These are phyloP conservation scores for Laticauda colubrina DNA, from an alignment of 2,113 vertebrate species.

Conservation along the genomic window DNA sequence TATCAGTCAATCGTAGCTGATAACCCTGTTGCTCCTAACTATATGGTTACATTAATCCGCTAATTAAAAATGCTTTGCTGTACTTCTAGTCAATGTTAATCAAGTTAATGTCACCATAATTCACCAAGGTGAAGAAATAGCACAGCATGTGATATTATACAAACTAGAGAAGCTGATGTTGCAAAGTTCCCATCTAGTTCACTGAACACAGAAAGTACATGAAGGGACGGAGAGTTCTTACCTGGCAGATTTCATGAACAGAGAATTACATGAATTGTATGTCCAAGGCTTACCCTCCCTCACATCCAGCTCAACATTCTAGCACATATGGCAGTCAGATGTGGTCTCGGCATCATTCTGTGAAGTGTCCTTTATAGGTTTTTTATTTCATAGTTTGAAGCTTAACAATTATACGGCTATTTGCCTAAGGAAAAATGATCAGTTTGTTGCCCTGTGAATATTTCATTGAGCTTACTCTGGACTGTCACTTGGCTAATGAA, in stretches of 20 bases:
- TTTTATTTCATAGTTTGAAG: neutral
- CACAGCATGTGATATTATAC: rapidly evolving
- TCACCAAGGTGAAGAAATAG: conserved; percentile 12
- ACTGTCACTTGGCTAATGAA: rapidly evolving
- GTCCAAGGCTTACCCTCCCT: neutral
- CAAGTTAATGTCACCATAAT: neutral
- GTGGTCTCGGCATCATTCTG: neutral
- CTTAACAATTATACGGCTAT: rapidly evolving
- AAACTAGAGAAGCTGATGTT: neutral
- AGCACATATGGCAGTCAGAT: neutral
- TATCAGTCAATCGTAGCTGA: neutral
- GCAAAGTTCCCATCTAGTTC: conserved; percentile 31
- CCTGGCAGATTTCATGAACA: neutral
- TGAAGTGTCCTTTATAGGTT: neutral
- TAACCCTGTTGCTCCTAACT: neutral
- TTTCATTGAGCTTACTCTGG: neutral
- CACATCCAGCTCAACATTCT: neutral
- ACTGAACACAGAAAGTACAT: neutral
- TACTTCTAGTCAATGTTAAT: neutral
- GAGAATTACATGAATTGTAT: neutral
- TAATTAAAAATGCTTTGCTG: neutral
- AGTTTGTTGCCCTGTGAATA: neutral
- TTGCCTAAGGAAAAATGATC: neutral
- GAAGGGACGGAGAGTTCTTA: neutral
- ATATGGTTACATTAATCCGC: neutral